Evolutionary conservation across 2,113 vertebrate species (phyloP).

Genomic region (Ctenodactylus gundi): DNA sequence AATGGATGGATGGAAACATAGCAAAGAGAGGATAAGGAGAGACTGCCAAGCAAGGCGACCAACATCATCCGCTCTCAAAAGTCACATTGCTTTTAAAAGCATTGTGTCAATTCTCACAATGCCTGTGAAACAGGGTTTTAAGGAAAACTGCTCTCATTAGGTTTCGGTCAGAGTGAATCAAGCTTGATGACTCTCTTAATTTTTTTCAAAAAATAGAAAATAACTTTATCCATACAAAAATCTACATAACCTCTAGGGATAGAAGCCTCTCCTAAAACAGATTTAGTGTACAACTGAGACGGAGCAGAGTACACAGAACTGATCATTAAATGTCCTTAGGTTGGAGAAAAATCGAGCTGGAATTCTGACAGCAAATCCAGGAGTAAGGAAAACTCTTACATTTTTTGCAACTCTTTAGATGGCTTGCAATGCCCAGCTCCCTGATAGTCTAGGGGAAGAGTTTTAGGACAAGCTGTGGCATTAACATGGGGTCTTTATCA

Average conservation of each 20-base stretch:
- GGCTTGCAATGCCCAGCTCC: background rate
- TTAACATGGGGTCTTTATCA: background rate
- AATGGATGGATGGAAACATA: background rate
- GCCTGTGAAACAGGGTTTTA: background rate
- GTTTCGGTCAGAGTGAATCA: background rate
- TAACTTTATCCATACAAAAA: background rate
- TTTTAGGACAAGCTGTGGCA: background rate
- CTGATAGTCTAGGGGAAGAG: no score
- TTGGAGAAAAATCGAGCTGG: background rate
- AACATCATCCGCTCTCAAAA: background rate
- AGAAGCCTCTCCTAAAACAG: background rate
- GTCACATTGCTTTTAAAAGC: background rate
- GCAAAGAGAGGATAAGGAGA: constrained; percentile 21
- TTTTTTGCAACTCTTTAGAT: background rate
- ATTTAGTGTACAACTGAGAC: rapidly evolving
- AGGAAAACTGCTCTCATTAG: background rate
- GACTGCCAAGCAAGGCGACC: constrained; percentile 59
- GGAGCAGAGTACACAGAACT: background rate
- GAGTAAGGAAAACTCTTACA: background rate
- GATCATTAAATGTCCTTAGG: background rate
- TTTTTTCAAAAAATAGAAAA: constrained; percentile 13
- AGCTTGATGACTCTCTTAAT: background rate
- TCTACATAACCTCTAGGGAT: background rate
- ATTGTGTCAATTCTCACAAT: background rate
- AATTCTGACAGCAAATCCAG: background rate